phyloP scores from a whole-genome alignment of 2,113 vertebrate genomes.

The Oreocharis arfaki region DNA sequence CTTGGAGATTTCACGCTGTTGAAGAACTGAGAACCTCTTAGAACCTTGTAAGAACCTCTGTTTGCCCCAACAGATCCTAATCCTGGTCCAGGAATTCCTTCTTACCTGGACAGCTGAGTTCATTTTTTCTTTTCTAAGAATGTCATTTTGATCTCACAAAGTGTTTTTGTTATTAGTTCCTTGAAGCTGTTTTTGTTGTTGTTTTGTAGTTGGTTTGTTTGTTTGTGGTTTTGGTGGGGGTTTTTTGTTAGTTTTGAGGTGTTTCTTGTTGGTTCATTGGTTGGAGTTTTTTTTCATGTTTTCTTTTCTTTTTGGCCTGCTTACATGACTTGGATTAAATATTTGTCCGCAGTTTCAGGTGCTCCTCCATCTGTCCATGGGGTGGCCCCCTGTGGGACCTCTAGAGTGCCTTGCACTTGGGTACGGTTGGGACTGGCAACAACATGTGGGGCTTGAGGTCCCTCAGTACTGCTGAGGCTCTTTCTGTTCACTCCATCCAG shows the following conservation, averaged over 20 bases:
- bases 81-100: background rate
- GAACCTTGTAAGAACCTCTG: background rate
- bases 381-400: background rate
- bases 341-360: background rate
- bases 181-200: background rate
- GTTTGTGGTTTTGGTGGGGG: background rate
- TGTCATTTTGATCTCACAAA: background rate
- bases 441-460: rapidly evolving
- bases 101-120: background rate
- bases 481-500: rapidly evolving
- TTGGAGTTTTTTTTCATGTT: too few species aligned
- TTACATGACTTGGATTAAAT: background rate
- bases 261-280: too few species aligned
- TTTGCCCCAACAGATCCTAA: background rate
- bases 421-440: background rate
- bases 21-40: background rate
- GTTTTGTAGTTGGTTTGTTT: background rate
- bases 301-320: background rate
- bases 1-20: background rate
- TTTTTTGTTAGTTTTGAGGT: background rate
- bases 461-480: background rate
- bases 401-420: background rate
- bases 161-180: background rate
- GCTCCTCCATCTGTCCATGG: rapidly evolving
- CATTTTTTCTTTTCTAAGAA: background rate